Conservation (phyloP, 1,140 invertebrate genomes). For the Bacillus rossius region DNA sequence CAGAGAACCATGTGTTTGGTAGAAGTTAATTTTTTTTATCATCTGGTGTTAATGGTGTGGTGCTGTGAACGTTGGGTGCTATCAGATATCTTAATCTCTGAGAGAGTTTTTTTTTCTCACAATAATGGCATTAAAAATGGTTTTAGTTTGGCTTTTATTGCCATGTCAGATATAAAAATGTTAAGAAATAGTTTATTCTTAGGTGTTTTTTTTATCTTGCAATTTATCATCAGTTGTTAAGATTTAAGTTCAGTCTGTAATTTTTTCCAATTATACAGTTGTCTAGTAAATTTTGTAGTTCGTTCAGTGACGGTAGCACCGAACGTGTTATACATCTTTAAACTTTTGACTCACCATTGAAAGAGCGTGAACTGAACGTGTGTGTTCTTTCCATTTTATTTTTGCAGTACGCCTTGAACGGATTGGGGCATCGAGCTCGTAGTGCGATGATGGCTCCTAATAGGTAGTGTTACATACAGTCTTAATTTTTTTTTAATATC, state of each 20-base stretch:
- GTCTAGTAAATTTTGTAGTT: too few species aligned
- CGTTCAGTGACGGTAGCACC: constrained; percentile 33
- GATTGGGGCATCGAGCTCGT: constrained; percentile 41
- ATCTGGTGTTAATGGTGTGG: too few species aligned
- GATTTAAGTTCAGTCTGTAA: too few species aligned
- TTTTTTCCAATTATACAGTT: too few species aligned
- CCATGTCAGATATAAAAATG: too few species aligned
- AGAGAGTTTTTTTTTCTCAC: not conserved
- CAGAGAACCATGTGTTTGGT: not conserved
- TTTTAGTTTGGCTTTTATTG: too few species aligned
- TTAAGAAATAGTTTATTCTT: too few species aligned
- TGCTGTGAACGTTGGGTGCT: not conserved
- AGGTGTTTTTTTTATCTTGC: too few species aligned
- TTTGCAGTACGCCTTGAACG: constrained; percentile 43
- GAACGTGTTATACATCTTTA: constrained; percentile 21
- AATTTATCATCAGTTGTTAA: too few species aligned
- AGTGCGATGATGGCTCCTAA: constrained; percentile 27
- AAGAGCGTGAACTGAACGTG: not conserved
- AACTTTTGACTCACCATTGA: constrained; percentile 39
- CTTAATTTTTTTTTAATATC: too few species aligned
- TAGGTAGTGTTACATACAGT: constrained; percentile 11
- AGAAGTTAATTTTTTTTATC: not conserved
- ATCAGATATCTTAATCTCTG: not conserved
- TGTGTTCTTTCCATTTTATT: constrained; percentile 13
- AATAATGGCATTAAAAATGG: not conserved